Evolutionary conservation across 1,140 invertebrate genomes (phyloP).

Genomic region (Caenorhabditis inopinata): DNA sequence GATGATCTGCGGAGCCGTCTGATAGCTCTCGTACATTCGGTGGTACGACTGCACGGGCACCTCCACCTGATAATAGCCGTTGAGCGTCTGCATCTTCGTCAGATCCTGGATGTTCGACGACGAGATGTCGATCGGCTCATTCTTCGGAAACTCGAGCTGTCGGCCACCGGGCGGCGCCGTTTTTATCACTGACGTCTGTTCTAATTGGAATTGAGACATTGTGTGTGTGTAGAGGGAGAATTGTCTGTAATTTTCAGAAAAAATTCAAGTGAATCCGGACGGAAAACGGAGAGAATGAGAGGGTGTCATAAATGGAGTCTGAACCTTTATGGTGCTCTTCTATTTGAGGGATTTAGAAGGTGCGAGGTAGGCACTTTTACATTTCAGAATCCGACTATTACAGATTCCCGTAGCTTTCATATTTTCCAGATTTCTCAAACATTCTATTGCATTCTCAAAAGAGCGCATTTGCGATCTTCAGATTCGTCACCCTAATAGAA

Average conservation of each 20-base stretch:
- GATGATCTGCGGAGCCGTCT: neutral
- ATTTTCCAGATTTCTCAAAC: too few species aligned
- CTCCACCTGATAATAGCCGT: conserved; percentile 50
- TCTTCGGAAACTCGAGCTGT: conserved; percentile 59
- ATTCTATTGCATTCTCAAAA: too few species aligned
- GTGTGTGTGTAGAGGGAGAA: neutral
- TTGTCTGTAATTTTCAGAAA: neutral
- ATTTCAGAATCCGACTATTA: too few species aligned
- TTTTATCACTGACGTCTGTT: conserved; percentile 62
- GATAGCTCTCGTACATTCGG: conserved; percentile 18
- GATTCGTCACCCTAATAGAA: too few species aligned
- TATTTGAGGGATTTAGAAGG: too few species aligned
- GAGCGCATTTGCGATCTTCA: too few species aligned
- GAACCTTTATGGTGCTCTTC: too few species aligned
- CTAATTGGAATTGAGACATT: conserved; percentile 56
- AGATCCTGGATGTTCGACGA: conserved; percentile 52
- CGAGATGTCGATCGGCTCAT: conserved; percentile 62
- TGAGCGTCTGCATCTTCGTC: conserved; percentile 58
- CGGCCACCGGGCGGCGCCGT: conserved; percentile 60
- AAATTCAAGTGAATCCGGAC: neutral
- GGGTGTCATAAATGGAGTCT: too few species aligned
- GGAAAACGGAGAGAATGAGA: neutral
- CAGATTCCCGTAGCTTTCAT: too few species aligned
- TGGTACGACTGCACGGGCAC: conserved; percentile 25
- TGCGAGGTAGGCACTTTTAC: too few species aligned